phyloP scores from a whole-genome alignment of 2,797 vertebrate species.

The Falco peregrinus region DNA sequence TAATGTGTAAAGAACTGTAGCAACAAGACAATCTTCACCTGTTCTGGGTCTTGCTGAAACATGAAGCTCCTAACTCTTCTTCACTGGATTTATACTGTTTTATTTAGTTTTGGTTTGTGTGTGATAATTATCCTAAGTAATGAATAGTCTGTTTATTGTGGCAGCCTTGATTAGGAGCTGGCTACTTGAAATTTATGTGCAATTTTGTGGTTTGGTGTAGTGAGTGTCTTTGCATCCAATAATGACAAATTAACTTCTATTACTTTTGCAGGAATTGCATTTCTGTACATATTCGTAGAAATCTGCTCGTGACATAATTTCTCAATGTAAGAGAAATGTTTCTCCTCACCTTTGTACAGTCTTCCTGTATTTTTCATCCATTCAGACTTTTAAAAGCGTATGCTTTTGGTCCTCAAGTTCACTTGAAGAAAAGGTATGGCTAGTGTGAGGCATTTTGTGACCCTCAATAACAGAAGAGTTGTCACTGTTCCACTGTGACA shows the following conservation, averaged over 20 bases:
- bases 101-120: background rate
- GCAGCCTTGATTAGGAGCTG: background rate
- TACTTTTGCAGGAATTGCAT: background rate
- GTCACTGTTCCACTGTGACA: background rate
- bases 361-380: background rate
- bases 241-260: background rate
- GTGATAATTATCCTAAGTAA: background rate
- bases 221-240: background rate
- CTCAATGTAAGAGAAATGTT: background rate
- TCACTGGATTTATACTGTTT: background rate
- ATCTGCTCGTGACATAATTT: background rate
- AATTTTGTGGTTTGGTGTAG: background rate
- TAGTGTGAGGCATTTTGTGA: background rate
- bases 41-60: background rate
- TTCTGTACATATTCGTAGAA: background rate
- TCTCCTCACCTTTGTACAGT: background rate
- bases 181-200: background rate
- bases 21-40: background rate
- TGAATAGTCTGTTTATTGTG: background rate
- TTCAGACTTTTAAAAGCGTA: background rate
- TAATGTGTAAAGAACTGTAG: background rate
- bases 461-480: background rate
- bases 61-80: background rate
- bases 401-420: background rate
- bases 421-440: background rate